These are phyloP conservation scores for Dasyprocta punctata DNA, from an alignment of 2,113 vertebrate species.

Conservation along the genomic window DNA sequence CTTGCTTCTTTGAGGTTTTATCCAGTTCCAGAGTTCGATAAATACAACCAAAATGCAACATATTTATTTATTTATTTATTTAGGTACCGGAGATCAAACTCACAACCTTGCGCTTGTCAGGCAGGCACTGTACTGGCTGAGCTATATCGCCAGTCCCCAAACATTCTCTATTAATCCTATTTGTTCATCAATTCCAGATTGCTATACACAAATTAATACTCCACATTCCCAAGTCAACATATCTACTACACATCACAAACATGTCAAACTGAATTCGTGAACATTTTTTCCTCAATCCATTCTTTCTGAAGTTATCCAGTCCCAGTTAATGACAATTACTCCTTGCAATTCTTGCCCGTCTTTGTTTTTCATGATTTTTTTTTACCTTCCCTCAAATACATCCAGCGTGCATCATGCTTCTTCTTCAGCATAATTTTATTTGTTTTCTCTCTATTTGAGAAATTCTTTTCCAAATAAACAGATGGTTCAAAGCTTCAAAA, in stretches of 20 bases:
- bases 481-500: not conserved
- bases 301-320: not conserved
- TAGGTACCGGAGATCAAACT: too few relatives aligned
- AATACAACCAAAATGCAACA: not conserved
- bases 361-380: not conserved
- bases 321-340: not conserved
- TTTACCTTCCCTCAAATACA: not conserved
- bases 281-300: not conserved
- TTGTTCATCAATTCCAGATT: not conserved
- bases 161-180: not conserved
- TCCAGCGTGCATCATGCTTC: not conserved
- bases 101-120: too few relatives aligned
- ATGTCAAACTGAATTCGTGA: not conserved
- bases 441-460: not conserved
- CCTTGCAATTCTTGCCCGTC: too few relatives aligned
- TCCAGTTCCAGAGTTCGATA: not conserved
- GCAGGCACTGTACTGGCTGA: too few relatives aligned
- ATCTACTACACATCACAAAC: not conserved
- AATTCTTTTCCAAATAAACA: not conserved
- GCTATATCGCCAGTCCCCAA: too few relatives aligned
- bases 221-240: fast-evolving
- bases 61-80: too few relatives aligned
- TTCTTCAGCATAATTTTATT: not conserved
- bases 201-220: not conserved
- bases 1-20: not conserved